Percentiles rank a stretch among this genome's conserved stretches.
Conservation (phyloP, 2,113 vertebrate genomes). For the Puma concolor region DNA sequence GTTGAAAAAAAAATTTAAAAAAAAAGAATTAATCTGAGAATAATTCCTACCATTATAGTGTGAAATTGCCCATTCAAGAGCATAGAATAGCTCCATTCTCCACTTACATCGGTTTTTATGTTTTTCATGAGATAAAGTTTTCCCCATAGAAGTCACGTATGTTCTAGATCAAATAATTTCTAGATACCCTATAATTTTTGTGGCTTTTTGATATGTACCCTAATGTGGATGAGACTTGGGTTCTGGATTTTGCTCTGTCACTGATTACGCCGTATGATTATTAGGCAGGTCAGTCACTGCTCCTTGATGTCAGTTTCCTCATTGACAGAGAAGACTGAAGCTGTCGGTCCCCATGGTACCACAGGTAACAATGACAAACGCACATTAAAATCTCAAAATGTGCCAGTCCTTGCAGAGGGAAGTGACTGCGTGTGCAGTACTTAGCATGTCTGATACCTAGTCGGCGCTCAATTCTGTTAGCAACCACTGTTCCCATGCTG, state of each 20-base stretch:
- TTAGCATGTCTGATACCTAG: neutral
- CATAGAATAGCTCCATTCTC: neutral
- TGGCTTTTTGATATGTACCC: neutral
- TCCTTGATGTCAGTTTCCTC: neutral
- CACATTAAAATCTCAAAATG: neutral
- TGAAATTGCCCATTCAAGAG: neutral
- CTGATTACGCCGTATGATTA: neutral
- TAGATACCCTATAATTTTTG: neutral
- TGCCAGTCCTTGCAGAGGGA: neutral
- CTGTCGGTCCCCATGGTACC: neutral
- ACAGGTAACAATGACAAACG: neutral
- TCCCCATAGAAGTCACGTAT: neutral
- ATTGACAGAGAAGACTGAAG: neutral
- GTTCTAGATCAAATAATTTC: neutral
- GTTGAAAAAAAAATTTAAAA: too few species aligned
- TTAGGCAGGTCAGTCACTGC: neutral
- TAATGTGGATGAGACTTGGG: neutral
- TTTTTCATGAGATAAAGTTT: neutral
- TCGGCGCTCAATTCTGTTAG: neutral
- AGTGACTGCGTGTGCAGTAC: neutral
- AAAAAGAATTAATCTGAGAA: neutral
- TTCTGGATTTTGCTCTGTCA: neutral
- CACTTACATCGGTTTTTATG: neutral
- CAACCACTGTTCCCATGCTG: neutral
- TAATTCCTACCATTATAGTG: neutral